Evolutionary conservation across 2,113 vertebrate genomes (phyloP).

Genomic region (Brachirus orientalis): DNA sequence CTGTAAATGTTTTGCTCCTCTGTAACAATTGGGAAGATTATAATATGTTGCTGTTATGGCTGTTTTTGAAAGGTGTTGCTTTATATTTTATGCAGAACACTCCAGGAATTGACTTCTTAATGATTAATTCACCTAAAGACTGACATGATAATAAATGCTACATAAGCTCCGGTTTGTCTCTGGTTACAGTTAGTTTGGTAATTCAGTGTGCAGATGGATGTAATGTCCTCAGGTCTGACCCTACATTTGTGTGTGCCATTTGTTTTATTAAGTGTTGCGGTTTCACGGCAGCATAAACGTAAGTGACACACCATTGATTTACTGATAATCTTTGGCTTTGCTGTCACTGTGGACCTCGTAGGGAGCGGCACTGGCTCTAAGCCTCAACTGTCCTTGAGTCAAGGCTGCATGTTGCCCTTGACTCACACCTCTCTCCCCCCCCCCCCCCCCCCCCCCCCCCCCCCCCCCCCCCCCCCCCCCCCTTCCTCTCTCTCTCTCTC

Average conservation of each 20-base stretch:
- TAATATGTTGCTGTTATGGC: background rate
- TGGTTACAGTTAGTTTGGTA: too few species aligned
- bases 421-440: constrained; percentile 55
- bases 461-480: too few species aligned
- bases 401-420: constrained; percentile 70
- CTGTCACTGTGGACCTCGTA: constrained; percentile 37
- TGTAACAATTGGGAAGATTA: background rate
- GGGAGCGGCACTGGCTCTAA: constrained; percentile 44
- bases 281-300: constrained; percentile 24
- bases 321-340: constrained; percentile 65
- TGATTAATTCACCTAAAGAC: too few species aligned
- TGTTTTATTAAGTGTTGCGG: constrained; percentile 41
- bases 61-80: too few species aligned
- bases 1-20: background rate
- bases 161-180: too few species aligned
- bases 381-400: constrained; percentile 70
- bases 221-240: constrained; percentile 6
- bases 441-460: too few species aligned
- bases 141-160: too few species aligned
- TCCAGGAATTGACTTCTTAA: too few species aligned
- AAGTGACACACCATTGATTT: constrained; percentile 65
- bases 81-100: too few species aligned
- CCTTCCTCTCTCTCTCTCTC: constrained; percentile 1
- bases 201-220: too few species aligned
- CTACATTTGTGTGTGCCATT: constrained; percentile 30